These are phyloP conservation scores for Zaprionus africanus DNA, from an alignment of 1,140 invertebrate genomes.

Conservation along the genomic window DNA sequence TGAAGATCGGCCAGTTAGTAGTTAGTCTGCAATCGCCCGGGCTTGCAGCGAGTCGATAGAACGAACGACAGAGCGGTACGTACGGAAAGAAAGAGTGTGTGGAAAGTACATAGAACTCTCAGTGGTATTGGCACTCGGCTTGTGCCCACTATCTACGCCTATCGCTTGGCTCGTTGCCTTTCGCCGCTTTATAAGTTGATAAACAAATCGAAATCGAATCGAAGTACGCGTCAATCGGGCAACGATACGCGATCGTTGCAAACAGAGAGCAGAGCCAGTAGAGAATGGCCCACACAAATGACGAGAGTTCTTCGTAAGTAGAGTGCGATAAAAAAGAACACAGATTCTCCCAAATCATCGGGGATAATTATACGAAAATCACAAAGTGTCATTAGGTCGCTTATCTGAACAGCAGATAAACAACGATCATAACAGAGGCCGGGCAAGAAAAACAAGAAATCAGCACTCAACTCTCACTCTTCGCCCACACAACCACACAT, in stretches of 20 bases:
- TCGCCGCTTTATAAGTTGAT: slow-evolving; percentile 39
- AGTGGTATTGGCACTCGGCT: neutral
- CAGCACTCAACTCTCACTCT: slow-evolving; percentile 1
- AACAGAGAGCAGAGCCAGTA: slow-evolving; percentile 6
- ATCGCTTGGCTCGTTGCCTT: slow-evolving; percentile 36
- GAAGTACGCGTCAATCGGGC: slow-evolving; percentile 20
- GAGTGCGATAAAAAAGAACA: slow-evolving; percentile 26
- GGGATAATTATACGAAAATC: slow-evolving; percentile 12
- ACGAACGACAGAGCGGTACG: slow-evolving; percentile 26
- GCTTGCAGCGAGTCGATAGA: slow-evolving; percentile 64
- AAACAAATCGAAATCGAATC: slow-evolving; percentile 47
- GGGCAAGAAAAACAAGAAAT: neutral
- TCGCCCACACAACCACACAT: neutral
- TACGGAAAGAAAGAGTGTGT: slow-evolving; percentile 23
- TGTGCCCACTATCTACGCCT: slow-evolving; percentile 31
- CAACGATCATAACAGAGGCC: slow-evolving; percentile 5
- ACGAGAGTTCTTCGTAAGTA: slow-evolving; percentile 62
- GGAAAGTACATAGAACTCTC: slow-evolving; percentile 9
- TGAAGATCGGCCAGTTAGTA: slow-evolving; percentile 75
- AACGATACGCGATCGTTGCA: slow-evolving; percentile 27
- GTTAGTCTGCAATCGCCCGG: slow-evolving; percentile 76
- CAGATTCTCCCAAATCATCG: too few relatives aligned
- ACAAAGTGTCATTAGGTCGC: slow-evolving; percentile 21
- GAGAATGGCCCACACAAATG: slow-evolving; percentile 63
- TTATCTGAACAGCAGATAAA: slow-evolving; percentile 18